These are phyloP conservation scores for Standfussiana lucernea DNA, from an alignment of 2,888 invertebrate species.

Conservation along the genomic window DNA sequence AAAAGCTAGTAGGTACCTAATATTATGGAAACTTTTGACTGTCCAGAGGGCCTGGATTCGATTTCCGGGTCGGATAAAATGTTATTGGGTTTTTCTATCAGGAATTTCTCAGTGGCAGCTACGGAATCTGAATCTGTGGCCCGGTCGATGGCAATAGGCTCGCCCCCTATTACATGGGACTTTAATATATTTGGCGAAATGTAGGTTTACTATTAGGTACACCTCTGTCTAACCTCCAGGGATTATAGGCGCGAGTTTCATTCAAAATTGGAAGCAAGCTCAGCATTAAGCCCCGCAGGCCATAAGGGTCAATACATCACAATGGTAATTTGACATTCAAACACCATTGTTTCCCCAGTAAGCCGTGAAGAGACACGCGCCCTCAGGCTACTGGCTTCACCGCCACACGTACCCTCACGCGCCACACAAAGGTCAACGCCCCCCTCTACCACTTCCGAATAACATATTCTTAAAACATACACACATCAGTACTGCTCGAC, in stretches of 20 bases:
- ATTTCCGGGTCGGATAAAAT: too few species aligned
- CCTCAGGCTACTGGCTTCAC: conserved; percentile 49
- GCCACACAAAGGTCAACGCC: conserved; percentile 59
- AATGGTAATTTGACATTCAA: conserved; percentile 60
- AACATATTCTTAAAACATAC: conserved; percentile 64
- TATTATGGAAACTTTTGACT: conserved; percentile 10
- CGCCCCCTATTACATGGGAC: too few species aligned
- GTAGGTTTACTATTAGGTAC: too few species aligned
- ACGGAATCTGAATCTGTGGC: too few species aligned
- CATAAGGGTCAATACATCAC: conserved; percentile 41
- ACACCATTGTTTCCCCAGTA: conserved; percentile 59
- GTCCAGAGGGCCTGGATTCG: too few species aligned
- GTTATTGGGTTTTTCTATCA: too few species aligned
- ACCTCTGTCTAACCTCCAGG: too few species aligned
- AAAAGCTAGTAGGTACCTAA: too few species aligned
- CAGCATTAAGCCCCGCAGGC: conserved; percentile 6
- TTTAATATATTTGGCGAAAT: too few species aligned
- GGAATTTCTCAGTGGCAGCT: too few species aligned
- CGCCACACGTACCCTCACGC: conserved; percentile 46
- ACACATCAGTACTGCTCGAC: conserved; percentile 52
- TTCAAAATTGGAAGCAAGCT: conserved; percentile 12
- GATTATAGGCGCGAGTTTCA: not conserved
- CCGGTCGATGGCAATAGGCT: too few species aligned
- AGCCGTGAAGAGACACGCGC: conserved; percentile 54
- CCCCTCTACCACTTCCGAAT: conserved; percentile 49